Base-by-base conservation (phyloP, 2,888 invertebrate genomes). In the Dyspetes luteomarginatus region DNA sequence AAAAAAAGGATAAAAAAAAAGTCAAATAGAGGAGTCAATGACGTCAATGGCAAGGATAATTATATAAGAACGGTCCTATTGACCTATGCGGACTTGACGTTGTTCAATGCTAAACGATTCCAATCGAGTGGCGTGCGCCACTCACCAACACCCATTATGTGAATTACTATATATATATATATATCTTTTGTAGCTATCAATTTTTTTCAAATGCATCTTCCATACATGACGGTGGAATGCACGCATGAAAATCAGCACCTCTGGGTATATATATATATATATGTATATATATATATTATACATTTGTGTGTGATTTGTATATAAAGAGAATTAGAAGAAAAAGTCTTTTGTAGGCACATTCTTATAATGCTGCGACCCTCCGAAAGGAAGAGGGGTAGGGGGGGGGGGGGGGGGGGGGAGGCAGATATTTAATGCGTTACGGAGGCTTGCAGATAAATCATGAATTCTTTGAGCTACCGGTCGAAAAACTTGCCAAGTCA, bases 1-100 rank as follows among this genome's bases (percentile, higher is more conserved):
- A 55, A 43, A 15, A 52, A 41, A 48, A 50, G 45, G 12, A n/a
- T 1, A 74, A 36, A 41, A 9, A 28, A 60, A 43, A 71, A 82
- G 79, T 82, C 83, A 83, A 86, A 86, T 84, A 84, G 84, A 72
- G 74, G 81, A 88, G 85, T 86, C 85, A 83, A 78, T 90, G 89
- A 90, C 89, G 89, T 89, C 89, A 90, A 89, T 88, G 82, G 79
- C 76, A 55, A 81, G 76, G 83, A 84, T 88, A 89, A 89, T 90
- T 87, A 87, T 85, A 85, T 87, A 87, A 86, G 85, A 85, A 88
- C 85, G 84, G 84, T 86, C 82, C 84, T 85, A 86, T 89, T 88
- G 87, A 88, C 85, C 86, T 86, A 85, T 83, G 84, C 81, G 82
- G 84, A 82, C 80, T 79, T 69, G 52, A 77, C 72, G 77, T 86